Conservation (phyloP, 2,113 vertebrate species). For the Rhabdornis inornatus region DNA sequence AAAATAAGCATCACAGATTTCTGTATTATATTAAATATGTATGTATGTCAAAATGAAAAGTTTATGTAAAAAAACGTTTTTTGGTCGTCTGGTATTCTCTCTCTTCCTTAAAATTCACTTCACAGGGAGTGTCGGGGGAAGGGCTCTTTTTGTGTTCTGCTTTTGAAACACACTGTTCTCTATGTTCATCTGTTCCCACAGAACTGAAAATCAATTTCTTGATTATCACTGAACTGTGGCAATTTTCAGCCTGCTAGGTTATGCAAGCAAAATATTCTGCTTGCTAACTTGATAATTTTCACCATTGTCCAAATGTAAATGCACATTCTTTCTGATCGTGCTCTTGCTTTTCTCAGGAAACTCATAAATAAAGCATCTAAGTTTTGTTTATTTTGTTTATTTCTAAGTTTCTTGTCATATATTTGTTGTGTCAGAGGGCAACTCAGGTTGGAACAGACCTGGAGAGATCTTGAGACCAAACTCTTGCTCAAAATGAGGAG, state of each 20-base stretch:
- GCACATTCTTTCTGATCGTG: not conserved
- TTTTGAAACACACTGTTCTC: not conserved
- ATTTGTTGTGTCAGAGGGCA: not conserved
- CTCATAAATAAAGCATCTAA: not conserved
- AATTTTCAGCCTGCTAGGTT: not conserved
- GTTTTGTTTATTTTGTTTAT: not conserved
- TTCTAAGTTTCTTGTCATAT: not conserved
- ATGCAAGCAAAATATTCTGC: not conserved
- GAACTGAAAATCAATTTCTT: not conserved
- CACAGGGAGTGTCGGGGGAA: not conserved
- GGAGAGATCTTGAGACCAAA: not conserved
- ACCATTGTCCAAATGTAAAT: not conserved
- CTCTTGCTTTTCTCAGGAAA: not conserved
- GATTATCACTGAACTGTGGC: not conserved
- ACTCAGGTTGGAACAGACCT: not conserved
- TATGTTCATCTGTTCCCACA: not conserved
- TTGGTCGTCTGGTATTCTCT: not conserved
- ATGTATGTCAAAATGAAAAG: constrained; percentile 33
- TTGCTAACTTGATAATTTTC: not conserved
- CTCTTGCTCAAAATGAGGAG: not conserved
- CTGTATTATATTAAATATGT: constrained; percentile 30
- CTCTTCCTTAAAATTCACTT: not conserved
- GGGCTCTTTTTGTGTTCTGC: not conserved
- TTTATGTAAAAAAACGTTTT: not conserved
- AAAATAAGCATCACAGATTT: constrained; percentile 12